Evolutionary conservation across 64 coral and sea anemone genomes (phyloP).

Genomic region (Porites lutea): DNA sequence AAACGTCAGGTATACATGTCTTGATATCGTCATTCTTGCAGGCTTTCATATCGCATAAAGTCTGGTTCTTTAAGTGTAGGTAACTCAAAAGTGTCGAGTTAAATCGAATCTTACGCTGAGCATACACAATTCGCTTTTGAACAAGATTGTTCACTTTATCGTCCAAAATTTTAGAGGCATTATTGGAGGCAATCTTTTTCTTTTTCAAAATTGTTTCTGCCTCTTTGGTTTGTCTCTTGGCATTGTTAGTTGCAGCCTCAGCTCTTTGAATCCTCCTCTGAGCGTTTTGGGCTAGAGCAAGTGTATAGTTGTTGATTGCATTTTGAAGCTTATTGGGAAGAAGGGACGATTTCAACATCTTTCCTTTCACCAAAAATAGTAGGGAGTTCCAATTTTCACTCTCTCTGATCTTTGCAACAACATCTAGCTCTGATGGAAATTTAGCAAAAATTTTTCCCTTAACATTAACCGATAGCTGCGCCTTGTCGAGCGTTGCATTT

Average conservation of each 20-base stretch:
- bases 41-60: background rate
- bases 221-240: background rate
- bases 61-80: background rate
- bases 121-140: background rate
- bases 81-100: background rate
- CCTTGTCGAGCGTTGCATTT: background rate
- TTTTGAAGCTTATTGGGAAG: background rate
- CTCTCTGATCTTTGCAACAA: background rate
- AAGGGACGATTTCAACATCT: background rate
- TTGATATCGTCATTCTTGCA: background rate
- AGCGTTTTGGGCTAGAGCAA: background rate
- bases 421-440: background rate
- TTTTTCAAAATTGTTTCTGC: background rate
- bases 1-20: background rate
- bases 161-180: background rate
- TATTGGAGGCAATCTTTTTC: background rate
- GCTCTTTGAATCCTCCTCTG: background rate
- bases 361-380: background rate
- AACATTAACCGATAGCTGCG: background rate
- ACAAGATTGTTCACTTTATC: background rate
- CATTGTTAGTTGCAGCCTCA: background rate
- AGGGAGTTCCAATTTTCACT: background rate
- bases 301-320: background rate
- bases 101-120: background rate
- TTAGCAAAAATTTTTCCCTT: background rate